Evolutionary conservation across 1,140 invertebrate species (phyloP).

Genomic region (Octopus sinensis): DNA sequence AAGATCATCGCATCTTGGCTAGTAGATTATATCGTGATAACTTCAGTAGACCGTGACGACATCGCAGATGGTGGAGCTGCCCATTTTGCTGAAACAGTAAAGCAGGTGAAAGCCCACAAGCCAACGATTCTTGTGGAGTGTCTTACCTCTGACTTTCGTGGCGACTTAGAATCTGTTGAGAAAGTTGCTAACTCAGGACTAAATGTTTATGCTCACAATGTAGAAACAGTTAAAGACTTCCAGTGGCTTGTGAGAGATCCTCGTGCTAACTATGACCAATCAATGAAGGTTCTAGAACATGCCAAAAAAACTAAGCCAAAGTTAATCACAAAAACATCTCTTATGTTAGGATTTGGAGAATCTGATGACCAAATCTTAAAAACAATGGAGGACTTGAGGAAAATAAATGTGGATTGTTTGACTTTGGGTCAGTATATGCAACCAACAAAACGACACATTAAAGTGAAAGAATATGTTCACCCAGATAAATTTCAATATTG

Average conservation of each 20-base stretch:
- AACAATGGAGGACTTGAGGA: constrained; percentile 79
- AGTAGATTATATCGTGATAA: constrained; percentile 94
- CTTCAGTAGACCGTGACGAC: constrained; percentile 96
- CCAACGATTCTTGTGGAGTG: constrained; percentile 90
- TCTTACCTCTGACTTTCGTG: constrained; percentile 92
- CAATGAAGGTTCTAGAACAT: constrained; percentile 74
- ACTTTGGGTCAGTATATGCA: constrained; percentile 99
- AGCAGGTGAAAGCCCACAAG: constrained; percentile 64
- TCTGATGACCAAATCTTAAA: constrained; percentile 84
- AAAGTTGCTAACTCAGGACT: constrained; percentile 74
- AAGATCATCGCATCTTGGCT: constrained; percentile 90
- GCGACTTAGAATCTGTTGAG: constrained; percentile 73
- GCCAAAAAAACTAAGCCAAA: constrained; percentile 74
- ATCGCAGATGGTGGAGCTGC: constrained; percentile 83
- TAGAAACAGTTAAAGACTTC: constrained; percentile 81
- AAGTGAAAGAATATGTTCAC: constrained; percentile 93
- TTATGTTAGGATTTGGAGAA: constrained; percentile 97
- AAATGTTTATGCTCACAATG: constrained; percentile 52
- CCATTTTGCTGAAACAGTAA: constrained; percentile 89
- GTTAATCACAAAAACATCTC: constrained; percentile 94
- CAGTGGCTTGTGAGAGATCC: constrained; percentile 81
- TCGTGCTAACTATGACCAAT: constrained; percentile 78
- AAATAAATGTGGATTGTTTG: constrained; percentile 84
- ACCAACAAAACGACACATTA: constrained; percentile 92
- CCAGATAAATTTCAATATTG: constrained; percentile 91